Evolutionary conservation across 2,113 vertebrate species (phyloP).

Genomic region (Sminthopsis crassicaudata): DNA sequence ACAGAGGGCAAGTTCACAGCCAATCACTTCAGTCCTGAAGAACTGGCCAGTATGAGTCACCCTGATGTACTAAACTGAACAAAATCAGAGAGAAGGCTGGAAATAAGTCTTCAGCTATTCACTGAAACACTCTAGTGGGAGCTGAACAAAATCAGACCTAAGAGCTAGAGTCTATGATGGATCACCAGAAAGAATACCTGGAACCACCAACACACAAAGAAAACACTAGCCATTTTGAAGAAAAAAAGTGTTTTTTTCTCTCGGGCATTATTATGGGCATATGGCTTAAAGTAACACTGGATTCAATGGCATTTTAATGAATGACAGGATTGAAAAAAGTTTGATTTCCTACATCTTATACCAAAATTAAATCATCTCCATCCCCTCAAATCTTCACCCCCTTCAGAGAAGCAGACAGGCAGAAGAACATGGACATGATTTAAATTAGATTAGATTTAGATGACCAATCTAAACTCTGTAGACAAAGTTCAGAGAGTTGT

Average conservation of each 20-base stretch:
- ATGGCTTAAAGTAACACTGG: not conserved
- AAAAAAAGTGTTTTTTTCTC: not conserved
- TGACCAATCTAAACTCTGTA: not conserved
- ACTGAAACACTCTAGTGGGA: not conserved
- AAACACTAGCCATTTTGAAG: not conserved
- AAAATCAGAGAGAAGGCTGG: slow-evolving; percentile 13
- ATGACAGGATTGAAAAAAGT: slow-evolving; percentile 24
- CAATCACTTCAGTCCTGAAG: not conserved
- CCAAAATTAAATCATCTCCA: not conserved
- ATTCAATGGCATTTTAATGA: not conserved
- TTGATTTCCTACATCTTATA: slow-evolving; percentile 9
- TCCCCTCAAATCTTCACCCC: slow-evolving; percentile 10
- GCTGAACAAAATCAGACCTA: not conserved
- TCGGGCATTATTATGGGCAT: not conserved
- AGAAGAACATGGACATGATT: not conserved
- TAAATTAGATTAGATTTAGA: not conserved
- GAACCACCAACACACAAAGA: not conserved
- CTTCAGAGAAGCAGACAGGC: not conserved
- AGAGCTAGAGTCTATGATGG: not conserved
- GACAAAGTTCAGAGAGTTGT: not conserved
- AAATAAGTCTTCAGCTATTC: not conserved
- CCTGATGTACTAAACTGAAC: slow-evolving; percentile 28
- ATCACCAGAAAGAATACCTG: not conserved
- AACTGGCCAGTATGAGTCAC: not conserved
- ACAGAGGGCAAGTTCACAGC: not conserved